These are phyloP conservation scores for Hyla sarda DNA, from an alignment of 2,113 vertebrate genomes.

Conservation along the genomic window DNA sequence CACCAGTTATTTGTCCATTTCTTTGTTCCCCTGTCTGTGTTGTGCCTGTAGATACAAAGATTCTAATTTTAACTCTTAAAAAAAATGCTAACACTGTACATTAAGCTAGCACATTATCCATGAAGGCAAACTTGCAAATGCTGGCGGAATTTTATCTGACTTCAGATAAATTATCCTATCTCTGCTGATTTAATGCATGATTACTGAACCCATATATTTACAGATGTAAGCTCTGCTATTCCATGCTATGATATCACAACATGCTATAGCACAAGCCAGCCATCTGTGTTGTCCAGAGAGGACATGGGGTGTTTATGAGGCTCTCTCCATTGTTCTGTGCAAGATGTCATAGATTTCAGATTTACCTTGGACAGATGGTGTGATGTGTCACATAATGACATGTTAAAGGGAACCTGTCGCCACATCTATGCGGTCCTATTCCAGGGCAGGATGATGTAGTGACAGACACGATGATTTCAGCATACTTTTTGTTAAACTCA, in stretches of 20 bases:
- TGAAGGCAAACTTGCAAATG: slow-evolving; percentile 45
- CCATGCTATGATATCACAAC: slow-evolving; percentile 32
- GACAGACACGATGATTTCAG: no score
- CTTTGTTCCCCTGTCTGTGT: neutral
- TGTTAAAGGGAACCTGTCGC: neutral
- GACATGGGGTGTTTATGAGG: slow-evolving; percentile 14
- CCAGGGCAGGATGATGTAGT: no score
- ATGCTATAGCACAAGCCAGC: slow-evolving; percentile 22
- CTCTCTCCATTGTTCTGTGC: slow-evolving; percentile 31
- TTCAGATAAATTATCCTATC: slow-evolving; percentile 54
- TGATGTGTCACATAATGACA: slow-evolving; percentile 30
- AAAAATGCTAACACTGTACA: slow-evolving; percentile 36
- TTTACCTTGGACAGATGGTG: slow-evolving; percentile 34
- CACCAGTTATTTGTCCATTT: no score
- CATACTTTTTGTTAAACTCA: no score
- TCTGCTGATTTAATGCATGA: slow-evolving; percentile 57
- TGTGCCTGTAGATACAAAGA: slow-evolving; percentile 1
- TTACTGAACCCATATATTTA: slow-evolving; percentile 53
- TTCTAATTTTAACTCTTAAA: slow-evolving; percentile 26
- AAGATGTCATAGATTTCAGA: slow-evolving; percentile 38
- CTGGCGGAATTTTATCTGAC: slow-evolving; percentile 45
- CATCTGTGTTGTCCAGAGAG: slow-evolving; percentile 43
- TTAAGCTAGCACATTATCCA: slow-evolving; percentile 35
- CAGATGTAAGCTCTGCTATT: slow-evolving; percentile 47
- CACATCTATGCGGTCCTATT: no score